Base-by-base conservation (phyloP, 2,888 invertebrate genomes). In the Tanypteryx hageni region DNA sequence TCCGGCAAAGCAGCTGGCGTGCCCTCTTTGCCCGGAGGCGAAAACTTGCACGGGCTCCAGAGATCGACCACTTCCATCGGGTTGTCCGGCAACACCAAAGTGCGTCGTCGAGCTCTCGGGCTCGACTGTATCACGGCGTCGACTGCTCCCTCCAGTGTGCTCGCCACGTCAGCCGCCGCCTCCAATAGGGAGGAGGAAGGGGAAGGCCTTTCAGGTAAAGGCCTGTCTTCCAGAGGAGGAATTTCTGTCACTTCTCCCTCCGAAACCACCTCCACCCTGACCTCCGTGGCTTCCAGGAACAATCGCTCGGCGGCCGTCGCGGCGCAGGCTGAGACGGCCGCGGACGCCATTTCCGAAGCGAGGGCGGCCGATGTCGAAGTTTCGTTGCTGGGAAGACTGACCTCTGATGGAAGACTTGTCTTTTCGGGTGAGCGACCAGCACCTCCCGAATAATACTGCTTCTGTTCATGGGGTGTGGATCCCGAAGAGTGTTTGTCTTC, bases 91-190 rank as follows among this genome's bases (percentile, higher is more conserved):
- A 83, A 31, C 27, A 68, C 84, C 57, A 84, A 22, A 3, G 89
- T 89, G 94, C 95, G 95, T 93, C 96, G 94, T 93, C 96, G 96
- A 0, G 96, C 95, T 93, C 96, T 95, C 58, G 96, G 96, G 94
- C 97, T 96, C 22, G 96, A 96, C 94, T 96, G 96, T 92, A 97
- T 96, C 0, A 97, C 96, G 61, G 96, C 96, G 94, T 96, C 97
- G 31, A 97, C 97, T 0, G 97, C 96, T 94, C 97, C 96, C 94
- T 97, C 97, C 85, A 97, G 94, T 0, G 96, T 96, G 93, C 96
- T 96, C 0, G 97, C 97, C 0, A 96, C 96, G 93, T 96, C 96
- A 86, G 97, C 97, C 0, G 96, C 97, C 0, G 97, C 97, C 94
- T 97, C 97, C 89, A 97, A 94, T 22, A 97, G 94, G 93, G 95